Conservation (phyloP, 2,797 vertebrate genomes). For the Florisuga fusca region DNA sequence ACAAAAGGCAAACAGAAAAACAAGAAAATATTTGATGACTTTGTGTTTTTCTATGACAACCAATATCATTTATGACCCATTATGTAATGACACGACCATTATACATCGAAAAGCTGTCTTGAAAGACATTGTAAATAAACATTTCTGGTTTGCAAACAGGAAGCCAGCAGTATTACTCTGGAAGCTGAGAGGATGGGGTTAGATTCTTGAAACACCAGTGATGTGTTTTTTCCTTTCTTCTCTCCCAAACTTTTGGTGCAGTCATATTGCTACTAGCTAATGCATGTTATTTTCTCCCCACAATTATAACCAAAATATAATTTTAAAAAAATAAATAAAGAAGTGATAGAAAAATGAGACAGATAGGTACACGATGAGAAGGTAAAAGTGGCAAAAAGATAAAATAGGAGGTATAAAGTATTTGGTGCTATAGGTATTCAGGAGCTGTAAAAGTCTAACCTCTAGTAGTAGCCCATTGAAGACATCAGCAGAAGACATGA, state of each 20-base stretch:
- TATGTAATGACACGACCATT: conserved; percentile 18
- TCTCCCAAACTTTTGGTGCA: background rate
- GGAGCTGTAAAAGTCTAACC: background rate
- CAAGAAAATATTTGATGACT: conserved; percentile 8
- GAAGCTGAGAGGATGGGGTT: conserved; percentile 55
- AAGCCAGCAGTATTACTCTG: conserved; percentile 33
- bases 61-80: conserved; percentile 17
- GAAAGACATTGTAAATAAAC: conserved; percentile 43
- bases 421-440: background rate
- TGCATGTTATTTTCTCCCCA: conserved; percentile 22
- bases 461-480: background rate
- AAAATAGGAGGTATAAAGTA: background rate
- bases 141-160: conserved; percentile 50
- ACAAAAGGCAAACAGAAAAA: background rate
- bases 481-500: background rate
- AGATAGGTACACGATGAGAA: background rate
- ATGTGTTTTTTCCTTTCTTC: conserved; percentile 60
- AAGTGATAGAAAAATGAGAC: background rate
- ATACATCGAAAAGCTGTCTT: conserved; percentile 35
- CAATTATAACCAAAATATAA: background rate
- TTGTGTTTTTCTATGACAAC: conserved; percentile 34
- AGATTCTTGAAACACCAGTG: conserved; percentile 16
- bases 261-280: conserved; percentile 42
- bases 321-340: background rate
- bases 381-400: background rate